Conservation (phyloP, 2,888 invertebrate genomes). For the Pachycephus smyrnensis region DNA sequence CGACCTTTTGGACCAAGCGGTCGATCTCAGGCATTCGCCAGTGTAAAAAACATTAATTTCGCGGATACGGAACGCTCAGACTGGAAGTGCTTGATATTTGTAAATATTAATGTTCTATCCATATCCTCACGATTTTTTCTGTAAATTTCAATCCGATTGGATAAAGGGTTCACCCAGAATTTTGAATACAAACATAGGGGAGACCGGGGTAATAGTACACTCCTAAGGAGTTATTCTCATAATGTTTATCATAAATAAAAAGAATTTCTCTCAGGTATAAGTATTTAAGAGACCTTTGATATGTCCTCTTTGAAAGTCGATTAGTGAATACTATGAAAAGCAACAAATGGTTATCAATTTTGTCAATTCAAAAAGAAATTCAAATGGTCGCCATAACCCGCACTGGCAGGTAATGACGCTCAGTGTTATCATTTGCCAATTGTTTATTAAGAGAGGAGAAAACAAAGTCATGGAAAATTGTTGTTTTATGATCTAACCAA, state of each 20-base stretch:
- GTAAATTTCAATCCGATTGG: too few species aligned
- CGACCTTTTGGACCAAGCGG: too few species aligned
- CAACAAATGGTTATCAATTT: background rate
- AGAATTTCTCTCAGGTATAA: background rate
- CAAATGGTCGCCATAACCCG: background rate
- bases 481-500: background rate
- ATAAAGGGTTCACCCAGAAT: too few species aligned
- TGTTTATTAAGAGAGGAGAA: background rate
- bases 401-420: background rate
- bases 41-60: too few species aligned
- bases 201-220: background rate
- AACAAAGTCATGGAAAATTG: background rate
- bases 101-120: too few species aligned
- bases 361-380: background rate
- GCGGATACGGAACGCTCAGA: too few species aligned
- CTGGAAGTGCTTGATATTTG: too few species aligned
- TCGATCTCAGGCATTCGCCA: too few species aligned
- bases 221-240: background rate
- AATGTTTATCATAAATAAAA: background rate
- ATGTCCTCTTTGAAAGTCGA: background rate
- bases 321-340: background rate
- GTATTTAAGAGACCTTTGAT: background rate
- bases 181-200: too few species aligned
- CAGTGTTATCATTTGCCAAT: background rate
- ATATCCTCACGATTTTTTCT: too few species aligned